Conservation (phyloP, 2,888 invertebrate genomes). For the Lepidonotus clava region DNA sequence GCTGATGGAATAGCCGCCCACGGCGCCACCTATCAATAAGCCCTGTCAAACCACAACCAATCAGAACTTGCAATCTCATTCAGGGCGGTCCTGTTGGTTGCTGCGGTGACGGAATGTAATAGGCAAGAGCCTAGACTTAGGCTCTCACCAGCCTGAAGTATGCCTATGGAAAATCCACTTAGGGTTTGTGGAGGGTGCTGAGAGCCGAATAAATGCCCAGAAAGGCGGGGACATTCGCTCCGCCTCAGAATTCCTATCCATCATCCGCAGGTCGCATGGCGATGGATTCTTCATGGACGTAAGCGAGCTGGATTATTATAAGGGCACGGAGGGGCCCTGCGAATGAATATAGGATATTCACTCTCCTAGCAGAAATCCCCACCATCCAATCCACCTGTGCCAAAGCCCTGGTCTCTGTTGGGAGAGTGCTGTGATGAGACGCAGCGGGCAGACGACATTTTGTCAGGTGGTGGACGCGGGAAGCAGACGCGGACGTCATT, state of each 20-base stretch:
- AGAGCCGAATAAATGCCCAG: not conserved
- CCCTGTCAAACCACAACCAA: conserved; percentile 28
- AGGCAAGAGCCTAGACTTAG: not conserved
- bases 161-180: not conserved
- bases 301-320: not conserved
- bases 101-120: not conserved
- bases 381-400: too few species aligned
- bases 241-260: not conserved
- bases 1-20: not conserved
- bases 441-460: too few species aligned
- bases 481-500: too few species aligned
- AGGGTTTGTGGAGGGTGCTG: not conserved
- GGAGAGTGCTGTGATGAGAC: too few species aligned
- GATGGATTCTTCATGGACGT: not conserved
- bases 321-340: not conserved
- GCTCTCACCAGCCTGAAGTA: not conserved
- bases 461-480: too few species aligned
- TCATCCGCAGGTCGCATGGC: not conserved
- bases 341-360: not conserved
- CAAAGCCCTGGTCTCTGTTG: too few species aligned
- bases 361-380: too few species aligned
- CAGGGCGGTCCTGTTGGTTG: not conserved
- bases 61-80: not conserved
- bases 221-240: too few species aligned
- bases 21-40: conserved; percentile 14